A percentile compares a stretch with the other conserved stretches of the same genome.
phyloP scores from a whole-genome alignment of 2,888 invertebrate species.

The Lordiphosa fenestrarum region DNA sequence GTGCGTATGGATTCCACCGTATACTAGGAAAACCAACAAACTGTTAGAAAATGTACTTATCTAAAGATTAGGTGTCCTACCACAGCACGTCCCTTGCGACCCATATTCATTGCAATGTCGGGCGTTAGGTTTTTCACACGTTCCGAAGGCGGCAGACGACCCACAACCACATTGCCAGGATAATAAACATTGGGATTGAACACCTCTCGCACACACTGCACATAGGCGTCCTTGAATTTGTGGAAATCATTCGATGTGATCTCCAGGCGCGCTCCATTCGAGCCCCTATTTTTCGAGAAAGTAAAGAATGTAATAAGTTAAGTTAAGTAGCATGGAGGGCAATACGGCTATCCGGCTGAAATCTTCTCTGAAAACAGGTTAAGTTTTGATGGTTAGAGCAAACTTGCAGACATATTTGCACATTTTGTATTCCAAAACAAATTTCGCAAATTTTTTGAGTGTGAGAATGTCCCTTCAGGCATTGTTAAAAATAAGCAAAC shows the following conservation, averaged over 20 bases:
- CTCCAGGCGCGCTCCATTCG: conserved; percentile 80
- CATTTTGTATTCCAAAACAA: too few species aligned
- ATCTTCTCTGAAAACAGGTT: too few species aligned
- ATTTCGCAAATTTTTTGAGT: too few species aligned
- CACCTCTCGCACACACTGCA: conserved; percentile 83
- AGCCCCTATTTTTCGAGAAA: conserved; percentile 66
- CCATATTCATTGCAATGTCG: conserved; percentile 87
- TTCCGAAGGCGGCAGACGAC: conserved; percentile 87
- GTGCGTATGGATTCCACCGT: conserved; percentile 92
- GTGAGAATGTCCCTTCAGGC: too few species aligned
- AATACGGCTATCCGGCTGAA: too few species aligned
- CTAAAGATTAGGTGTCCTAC: conserved; percentile 18
- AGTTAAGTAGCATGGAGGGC: too few species aligned
- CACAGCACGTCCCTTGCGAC: conserved; percentile 82
- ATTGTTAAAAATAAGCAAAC: too few species aligned
- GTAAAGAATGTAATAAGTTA: not conserved
- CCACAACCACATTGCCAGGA: conserved; percentile 88
- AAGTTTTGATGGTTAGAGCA: too few species aligned
- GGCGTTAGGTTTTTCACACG: conserved; percentile 90
- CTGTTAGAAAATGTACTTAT: not conserved
- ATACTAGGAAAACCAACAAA: conserved; percentile 81
- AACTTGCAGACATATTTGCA: too few species aligned
- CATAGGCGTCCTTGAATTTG: conserved; percentile 87
- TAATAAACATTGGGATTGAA: conserved; percentile 83
- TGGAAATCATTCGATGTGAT: conserved; percentile 84